phyloP scores from a whole-genome alignment of 1,140 invertebrate species.

The Psilanteris sp. region DNA sequence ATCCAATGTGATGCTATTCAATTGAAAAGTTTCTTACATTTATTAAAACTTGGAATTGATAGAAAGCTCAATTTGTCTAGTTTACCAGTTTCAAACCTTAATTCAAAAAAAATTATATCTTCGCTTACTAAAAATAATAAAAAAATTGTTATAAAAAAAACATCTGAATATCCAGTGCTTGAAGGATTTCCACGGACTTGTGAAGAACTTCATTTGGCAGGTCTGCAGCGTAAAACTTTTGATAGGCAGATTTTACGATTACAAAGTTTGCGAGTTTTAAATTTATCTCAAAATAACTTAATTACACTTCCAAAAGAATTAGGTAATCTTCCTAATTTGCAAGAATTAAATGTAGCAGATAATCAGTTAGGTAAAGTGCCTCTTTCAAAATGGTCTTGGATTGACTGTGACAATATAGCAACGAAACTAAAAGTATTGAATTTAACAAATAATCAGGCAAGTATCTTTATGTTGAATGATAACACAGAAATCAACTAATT shows the following conservation, averaged over 20 bases:
- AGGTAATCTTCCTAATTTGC: constrained; percentile 83
- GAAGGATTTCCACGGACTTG: constrained; percentile 85
- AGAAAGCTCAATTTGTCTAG: constrained; percentile 80
- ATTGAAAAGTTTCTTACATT: constrained; percentile 85
- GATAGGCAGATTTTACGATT: constrained; percentile 85
- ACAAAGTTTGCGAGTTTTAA: constrained; percentile 83
- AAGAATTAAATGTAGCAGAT: constrained; percentile 85
- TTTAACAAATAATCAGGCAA: constrained; percentile 83
- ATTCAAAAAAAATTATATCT: constrained; percentile 79
- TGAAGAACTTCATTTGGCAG: constrained; percentile 81
- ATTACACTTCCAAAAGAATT: constrained; percentile 86
- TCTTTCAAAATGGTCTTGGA: constrained; percentile 83
- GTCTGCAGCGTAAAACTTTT: constrained; percentile 83
- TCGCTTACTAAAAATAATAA: constrained; percentile 69
- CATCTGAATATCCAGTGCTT: constrained; percentile 83
- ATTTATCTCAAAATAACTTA: constrained; percentile 89
- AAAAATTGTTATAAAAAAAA: constrained; percentile 83
- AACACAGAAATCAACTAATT: too few species aligned
- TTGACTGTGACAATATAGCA: constrained; percentile 80
- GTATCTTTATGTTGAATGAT: too few species aligned
- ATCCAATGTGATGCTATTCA: constrained; percentile 84
- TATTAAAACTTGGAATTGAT: constrained; percentile 82
- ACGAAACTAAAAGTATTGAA: constrained; percentile 82
- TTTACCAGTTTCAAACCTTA: constrained; percentile 77
- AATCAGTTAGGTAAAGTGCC: constrained; percentile 84